Percentiles rank a stretch among this genome's conserved stretches.
Conservation (phyloP, 2,797 vertebrate species). For the Gastrophryne carolinensis region DNA sequence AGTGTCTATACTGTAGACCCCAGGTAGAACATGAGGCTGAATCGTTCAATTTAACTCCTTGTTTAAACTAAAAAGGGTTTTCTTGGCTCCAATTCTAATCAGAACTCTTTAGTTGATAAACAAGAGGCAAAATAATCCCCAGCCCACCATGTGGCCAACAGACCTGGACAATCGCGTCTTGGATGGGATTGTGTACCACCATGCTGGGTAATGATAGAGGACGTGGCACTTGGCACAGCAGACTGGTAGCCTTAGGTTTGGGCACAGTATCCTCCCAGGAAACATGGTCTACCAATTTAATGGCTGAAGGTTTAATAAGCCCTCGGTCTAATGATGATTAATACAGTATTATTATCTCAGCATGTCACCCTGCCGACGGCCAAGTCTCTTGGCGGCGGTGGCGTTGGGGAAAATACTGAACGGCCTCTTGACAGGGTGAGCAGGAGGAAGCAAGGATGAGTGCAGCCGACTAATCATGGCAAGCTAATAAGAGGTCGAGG, state of each 20-base stretch:
- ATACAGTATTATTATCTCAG: background rate
- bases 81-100: too few species aligned
- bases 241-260: background rate
- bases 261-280: background rate
- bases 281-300: background rate
- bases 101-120: too few species aligned
- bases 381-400: background rate
- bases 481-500: conserved; percentile 12
- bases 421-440: background rate
- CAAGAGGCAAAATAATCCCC: background rate
- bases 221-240: background rate
- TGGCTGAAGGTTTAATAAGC: background rate
- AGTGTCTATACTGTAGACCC: too few species aligned
- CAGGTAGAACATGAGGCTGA: too few species aligned
- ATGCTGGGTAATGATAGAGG: background rate
- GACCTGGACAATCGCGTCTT: background rate
- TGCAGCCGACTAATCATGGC: background rate
- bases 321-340: background rate
- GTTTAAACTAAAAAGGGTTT: too few species aligned
- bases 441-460: background rate
- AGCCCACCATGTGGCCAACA: background rate
- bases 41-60: too few species aligned
- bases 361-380: background rate
- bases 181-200: background rate
- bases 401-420: background rate